These are phyloP conservation scores for Bombyx mandarina DNA, from an alignment of 1,140 invertebrate species.

Conservation along the genomic window DNA sequence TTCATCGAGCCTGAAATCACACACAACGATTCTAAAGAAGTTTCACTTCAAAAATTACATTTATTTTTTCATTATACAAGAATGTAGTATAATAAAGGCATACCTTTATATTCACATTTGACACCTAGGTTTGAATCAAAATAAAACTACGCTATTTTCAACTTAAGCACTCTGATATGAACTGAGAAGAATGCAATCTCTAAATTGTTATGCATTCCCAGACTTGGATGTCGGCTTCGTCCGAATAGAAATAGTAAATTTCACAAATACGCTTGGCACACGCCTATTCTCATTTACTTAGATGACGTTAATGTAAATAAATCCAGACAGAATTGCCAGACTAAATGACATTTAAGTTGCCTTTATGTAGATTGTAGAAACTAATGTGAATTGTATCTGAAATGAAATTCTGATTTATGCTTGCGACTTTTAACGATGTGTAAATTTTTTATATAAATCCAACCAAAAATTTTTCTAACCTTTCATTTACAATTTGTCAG, in stretches of 20 bases:
- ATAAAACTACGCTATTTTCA: conserved; percentile 4
- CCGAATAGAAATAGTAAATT: conserved; percentile 36
- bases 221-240: conserved; percentile 12
- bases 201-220: conserved; percentile 11
- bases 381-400: not conserved
- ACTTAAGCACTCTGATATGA: not conserved
- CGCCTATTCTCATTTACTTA: conserved; percentile 45
- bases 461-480: too few species aligned
- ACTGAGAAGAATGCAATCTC: conserved; percentile 6
- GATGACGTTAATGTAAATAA: conserved; percentile 47
- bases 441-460: too few species aligned
- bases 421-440: not conserved
- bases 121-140: too few species aligned
- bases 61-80: too few species aligned
- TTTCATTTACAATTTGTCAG: too few species aligned
- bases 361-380: conserved; percentile 5
- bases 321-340: conserved; percentile 41
- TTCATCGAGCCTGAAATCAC: too few species aligned
- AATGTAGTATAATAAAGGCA: too few species aligned
- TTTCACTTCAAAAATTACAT: too few species aligned
- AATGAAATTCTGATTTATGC: not conserved
- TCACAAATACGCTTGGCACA: conserved; percentile 27
- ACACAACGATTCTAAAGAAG: too few species aligned
- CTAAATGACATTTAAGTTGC: conserved; percentile 20
- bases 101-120: too few species aligned